Evolutionary conservation across 2,888 invertebrate genomes (phyloP), one percentile per base, ranked within the genome.

Genomic region (Ashinkailepas kermadecensis): DNA sequence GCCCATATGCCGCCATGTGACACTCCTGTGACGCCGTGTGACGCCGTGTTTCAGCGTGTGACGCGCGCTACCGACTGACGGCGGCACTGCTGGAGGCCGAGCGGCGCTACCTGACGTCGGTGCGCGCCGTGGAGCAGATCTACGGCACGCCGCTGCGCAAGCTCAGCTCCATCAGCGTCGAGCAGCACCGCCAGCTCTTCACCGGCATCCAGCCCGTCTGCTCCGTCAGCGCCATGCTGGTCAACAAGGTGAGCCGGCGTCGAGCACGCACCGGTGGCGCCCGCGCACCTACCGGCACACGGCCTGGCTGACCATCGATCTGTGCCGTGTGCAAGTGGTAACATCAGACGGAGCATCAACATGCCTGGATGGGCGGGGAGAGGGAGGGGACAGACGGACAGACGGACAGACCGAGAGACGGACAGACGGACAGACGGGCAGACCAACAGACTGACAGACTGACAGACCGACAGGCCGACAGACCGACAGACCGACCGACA

Each of bases 61-160:
- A 88, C 85, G 86, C 86, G 82, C 86, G 87, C 82, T 88, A 88
- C 84, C 86, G 88, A 74, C 85, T 87, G 64, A 88, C 88, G 59
- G 88, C 88, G 84, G 87, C 87, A 82, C 86, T 89, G 82, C 86
- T 88, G 80, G 87, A 87, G 82, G 87, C 87, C 65, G 89, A 89
- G 84, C 87, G 87, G 80, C 88, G 88, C 82, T 89, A 88, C 84
- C 86, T 87, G 81, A 87, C 87, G 83, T 89, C 90, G 83, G 86
- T 92, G 83, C 90, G 89, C 86, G 91, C 91, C 83, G 91, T 91
- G 80, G 89, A 90, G 85, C 92, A 92, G 86, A 87, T 92, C 82
- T 92, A 91, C 86, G 91, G 91, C 39, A 90, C 90, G 85, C 91
- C 92, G 1, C 87, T 92, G 82, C 83, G 89, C 70, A 85, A 86